phyloP scores from a whole-genome alignment of 2,113 vertebrate genomes.

The Laticauda laticaudata region DNA sequence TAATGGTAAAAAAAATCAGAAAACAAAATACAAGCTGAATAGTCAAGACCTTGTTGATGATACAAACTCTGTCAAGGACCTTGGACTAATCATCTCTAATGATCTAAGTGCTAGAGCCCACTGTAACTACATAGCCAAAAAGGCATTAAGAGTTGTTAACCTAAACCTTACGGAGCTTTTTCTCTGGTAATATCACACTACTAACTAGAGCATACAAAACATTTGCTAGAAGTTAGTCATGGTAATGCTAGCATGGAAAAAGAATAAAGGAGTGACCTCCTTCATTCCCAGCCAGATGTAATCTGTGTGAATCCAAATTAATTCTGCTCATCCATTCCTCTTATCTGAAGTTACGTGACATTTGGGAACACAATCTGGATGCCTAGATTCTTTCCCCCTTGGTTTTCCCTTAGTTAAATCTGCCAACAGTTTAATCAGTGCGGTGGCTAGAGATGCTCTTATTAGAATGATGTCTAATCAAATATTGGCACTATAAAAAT shows the following conservation, averaged over 20 bases:
- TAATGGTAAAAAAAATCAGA: too few species aligned
- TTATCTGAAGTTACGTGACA: background rate
- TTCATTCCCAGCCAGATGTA: background rate
- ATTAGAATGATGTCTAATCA: background rate
- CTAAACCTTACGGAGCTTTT: too few species aligned
- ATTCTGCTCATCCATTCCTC: background rate
- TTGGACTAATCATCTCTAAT: too few species aligned
- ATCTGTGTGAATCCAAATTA: background rate
- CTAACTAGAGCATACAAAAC: too few species aligned
- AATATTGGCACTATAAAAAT: slow-evolving; percentile 28
- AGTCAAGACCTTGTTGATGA: too few species aligned
- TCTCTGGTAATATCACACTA: too few species aligned
- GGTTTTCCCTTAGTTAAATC: background rate
- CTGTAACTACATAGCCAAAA: too few species aligned
- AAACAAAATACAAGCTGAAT: too few species aligned
- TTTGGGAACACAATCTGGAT: slow-evolving; percentile 30
- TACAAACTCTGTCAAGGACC: too few species aligned
- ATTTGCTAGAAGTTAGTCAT: background rate
- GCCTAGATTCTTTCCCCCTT: background rate
- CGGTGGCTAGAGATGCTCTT: background rate
- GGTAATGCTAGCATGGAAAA: background rate
- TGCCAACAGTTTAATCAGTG: background rate
- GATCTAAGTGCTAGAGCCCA: too few species aligned
- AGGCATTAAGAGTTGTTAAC: too few species aligned
- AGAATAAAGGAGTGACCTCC: background rate